A percentile compares a stretch with the other conserved stretches of the same genome.
phyloP scores from a whole-genome alignment of 2,113 vertebrate species.

The Pituophis catenifer region DNA sequence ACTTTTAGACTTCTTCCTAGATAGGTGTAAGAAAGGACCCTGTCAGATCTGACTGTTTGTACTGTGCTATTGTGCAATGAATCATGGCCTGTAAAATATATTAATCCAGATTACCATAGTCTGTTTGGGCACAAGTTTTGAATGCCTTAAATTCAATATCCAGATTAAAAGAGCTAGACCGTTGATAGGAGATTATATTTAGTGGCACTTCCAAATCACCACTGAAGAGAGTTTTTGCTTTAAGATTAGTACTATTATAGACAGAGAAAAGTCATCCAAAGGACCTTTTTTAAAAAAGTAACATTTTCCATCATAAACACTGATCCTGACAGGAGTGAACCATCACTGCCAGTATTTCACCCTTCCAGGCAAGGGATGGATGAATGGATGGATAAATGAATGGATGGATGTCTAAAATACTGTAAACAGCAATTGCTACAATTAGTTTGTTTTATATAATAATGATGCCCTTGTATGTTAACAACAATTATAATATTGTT shows the following conservation, averaged over 20 bases:
- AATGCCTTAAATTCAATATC: not conserved
- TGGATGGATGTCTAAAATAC: not conserved
- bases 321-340: not conserved
- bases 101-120: not conserved
- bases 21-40: rapidly evolving
- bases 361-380: not conserved
- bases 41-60: not conserved
- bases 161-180: not conserved
- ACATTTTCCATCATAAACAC: not conserved
- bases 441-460: not conserved
- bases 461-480: not conserved
- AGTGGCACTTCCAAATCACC: not conserved
- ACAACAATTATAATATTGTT: not conserved
- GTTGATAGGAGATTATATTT: not conserved
- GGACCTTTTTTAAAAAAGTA: not conserved
- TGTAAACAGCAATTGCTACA: not conserved
- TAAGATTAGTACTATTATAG: not conserved
- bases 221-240: not conserved
- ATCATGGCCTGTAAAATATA: not conserved
- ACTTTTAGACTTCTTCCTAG: not conserved
- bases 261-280: not conserved
- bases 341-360: not conserved
- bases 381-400: not conserved
- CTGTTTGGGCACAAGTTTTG: not conserved
- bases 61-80: not conserved